phyloP scores from a whole-genome alignment of 2,113 vertebrate species.

The Tragulus kanchil region DNA sequence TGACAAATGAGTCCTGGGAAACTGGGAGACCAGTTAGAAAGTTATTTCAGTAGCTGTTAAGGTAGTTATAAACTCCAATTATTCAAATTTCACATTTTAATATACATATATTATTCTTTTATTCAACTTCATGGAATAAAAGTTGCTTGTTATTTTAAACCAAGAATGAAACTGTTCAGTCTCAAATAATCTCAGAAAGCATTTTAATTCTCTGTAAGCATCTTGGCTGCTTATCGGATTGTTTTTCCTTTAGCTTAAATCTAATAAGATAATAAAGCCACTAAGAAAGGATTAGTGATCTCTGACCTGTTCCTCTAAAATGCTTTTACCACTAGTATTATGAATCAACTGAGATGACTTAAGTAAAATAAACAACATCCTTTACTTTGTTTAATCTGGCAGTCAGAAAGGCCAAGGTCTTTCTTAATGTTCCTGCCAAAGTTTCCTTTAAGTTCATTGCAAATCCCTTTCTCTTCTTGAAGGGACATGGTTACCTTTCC shows the following conservation, averaged over 20 bases:
- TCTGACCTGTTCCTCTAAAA: constrained; percentile 74
- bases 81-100: constrained; percentile 48
- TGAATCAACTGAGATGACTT: constrained; percentile 81
- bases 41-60: background rate
- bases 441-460: constrained; percentile 52
- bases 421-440: constrained; percentile 71
- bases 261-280: constrained; percentile 79
- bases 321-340: constrained; percentile 77
- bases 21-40: background rate
- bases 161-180: constrained; percentile 56
- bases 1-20: background rate
- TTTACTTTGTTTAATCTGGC: constrained; percentile 81
- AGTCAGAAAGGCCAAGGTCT: constrained; percentile 63
- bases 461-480: constrained; percentile 61
- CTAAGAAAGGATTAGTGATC: constrained; percentile 82
- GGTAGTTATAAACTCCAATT: background rate
- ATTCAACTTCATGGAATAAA: constrained; percentile 5
- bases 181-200: constrained; percentile 68
- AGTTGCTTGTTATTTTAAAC: constrained; percentile 58
- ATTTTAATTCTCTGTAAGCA: constrained; percentile 76
- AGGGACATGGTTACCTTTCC: constrained; percentile 20
- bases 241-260: constrained; percentile 81
- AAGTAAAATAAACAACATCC: constrained; percentile 81
- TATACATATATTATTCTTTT: background rate
- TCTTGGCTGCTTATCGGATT: constrained; percentile 71